Base-by-base conservation (phyloP, 2,113 vertebrate genomes). In the Paramisgurnus dabryanus region DNA sequence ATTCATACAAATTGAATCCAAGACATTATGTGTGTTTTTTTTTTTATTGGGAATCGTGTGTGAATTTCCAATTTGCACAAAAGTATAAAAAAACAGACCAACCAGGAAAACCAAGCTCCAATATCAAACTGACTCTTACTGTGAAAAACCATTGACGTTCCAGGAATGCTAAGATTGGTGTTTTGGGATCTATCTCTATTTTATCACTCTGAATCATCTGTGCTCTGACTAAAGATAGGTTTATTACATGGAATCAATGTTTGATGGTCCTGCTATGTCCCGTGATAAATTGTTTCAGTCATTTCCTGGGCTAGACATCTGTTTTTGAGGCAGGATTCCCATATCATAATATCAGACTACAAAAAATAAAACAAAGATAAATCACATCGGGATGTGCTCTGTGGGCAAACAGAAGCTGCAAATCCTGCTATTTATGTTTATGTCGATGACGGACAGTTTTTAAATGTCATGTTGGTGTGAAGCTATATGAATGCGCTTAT, bases 181-280 rank as follows among this genome's bases (percentile, higher is more conserved):
- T 55, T 70, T 39, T 1, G 13, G 17, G 13, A n/a, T 58, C 27
- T 18, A 58, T 43, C 34, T 72, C 34, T 41, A 41, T 41, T 72
- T 57, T 57, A 41, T 72, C 17, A 50, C 15, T 3, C 15, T 10
- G 18, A 49, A 8, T 70, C 50, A 12, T 53, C 13, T 57, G 49
- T 43, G 39, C 7, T 60, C 58, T 27, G 41, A 75, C 47, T 60
- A 75, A 75, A 72, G 39, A 64, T 55, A 34, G 27, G 61, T 73
- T 55, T 63, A 65, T 65, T 65, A 18, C 17, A 64, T 12, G 18
- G 69, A 74, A 67, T 80, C 63, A 45, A 60, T 66, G 63, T 67
- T 22, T 9, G 34, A n/a, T 17, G 45, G 57, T 53, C 45, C 17
- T 22, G 57, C 57, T 64, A 15, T 74, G 61, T 67, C 49, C 4